Evolutionary conservation across 2,888 invertebrate genomes (phyloP).

Genomic region (Embidobia sp.): DNA sequence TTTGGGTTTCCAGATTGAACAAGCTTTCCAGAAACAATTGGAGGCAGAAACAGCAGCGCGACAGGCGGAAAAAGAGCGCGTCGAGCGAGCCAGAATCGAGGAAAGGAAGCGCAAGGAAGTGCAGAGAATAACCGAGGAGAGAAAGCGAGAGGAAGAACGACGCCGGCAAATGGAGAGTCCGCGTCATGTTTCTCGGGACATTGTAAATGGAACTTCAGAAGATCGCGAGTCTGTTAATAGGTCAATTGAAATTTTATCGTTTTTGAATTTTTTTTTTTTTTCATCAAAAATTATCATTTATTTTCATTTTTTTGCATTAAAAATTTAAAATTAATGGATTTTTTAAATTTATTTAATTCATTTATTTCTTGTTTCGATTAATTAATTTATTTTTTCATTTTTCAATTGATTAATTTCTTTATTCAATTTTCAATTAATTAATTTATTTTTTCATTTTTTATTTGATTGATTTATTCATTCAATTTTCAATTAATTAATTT

Average conservation of each 20-base stretch:
- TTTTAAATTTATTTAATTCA: too few species aligned
- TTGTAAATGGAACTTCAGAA: slow-evolving; percentile 81
- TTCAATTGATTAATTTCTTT: too few species aligned
- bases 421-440: too few species aligned
- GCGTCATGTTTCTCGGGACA: slow-evolving; percentile 79
- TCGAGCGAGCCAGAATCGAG: slow-evolving; percentile 92
- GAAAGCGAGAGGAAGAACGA: slow-evolving; percentile 89
- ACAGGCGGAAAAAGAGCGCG: slow-evolving; percentile 89
- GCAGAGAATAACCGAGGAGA: slow-evolving; percentile 92
- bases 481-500: too few species aligned
- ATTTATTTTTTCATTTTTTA: too few species aligned
- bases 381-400: too few species aligned
- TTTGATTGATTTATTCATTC: too few species aligned
- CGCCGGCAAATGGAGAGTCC: slow-evolving; percentile 81
- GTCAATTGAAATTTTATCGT: slow-evolving; percentile 32
- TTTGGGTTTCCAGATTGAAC: slow-evolving; percentile 85
- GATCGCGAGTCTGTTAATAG: slow-evolving; percentile 78
- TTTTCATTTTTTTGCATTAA: too few species aligned
- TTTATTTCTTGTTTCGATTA: too few species aligned
- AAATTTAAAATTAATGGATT: too few species aligned
- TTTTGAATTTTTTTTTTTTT: not conserved
- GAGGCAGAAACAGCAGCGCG: slow-evolving; percentile 90
- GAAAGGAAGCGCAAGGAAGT: slow-evolving; percentile 93
- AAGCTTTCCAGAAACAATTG: slow-evolving; percentile 91
- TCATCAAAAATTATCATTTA: too few species aligned